phyloP scores from a whole-genome alignment of 23 tunicate species.

The Halocynthia roretzi region DNA sequence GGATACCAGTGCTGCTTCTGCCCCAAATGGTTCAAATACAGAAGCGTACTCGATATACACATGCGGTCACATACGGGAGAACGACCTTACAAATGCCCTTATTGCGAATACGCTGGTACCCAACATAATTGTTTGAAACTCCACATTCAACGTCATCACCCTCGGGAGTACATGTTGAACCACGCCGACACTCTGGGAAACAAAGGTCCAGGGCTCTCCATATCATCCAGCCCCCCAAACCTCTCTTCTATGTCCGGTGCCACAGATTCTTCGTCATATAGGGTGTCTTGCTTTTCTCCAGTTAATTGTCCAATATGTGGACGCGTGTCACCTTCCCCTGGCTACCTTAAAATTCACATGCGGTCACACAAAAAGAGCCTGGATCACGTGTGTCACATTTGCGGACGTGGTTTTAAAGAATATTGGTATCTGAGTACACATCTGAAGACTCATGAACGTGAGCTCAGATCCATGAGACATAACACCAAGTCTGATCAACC shows the following conservation, averaged over 20 bases:
- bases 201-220: no score
- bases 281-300: slow-evolving; percentile 31
- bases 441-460: slow-evolving; percentile 73
- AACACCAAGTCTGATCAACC: not conserved
- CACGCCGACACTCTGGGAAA: not conserved
- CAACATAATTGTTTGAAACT: slow-evolving; percentile 87
- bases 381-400: slow-evolving; percentile 79
- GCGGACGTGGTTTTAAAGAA: slow-evolving; percentile 94
- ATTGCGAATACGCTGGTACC: slow-evolving; percentile 81
- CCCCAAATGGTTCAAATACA: slow-evolving; percentile 74
- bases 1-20: slow-evolving; percentile 63
- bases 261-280: not conserved
- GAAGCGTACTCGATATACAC: slow-evolving; percentile 78
- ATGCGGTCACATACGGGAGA: slow-evolving; percentile 86
- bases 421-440: slow-evolving; percentile 94
- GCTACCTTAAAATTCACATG: slow-evolving; percentile 93
- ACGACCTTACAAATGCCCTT: slow-evolving; percentile 77
- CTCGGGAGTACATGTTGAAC: slow-evolving; percentile 18
- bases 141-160: slow-evolving; percentile 83
- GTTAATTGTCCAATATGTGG: slow-evolving; percentile 83
- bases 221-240: no score
- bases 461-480: slow-evolving; percentile 2
- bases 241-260: not conserved
- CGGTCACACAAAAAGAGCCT: slow-evolving; percentile 81
- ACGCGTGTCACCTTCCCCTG: slow-evolving; percentile 85